A percentile compares a stretch with the other conserved stretches of the same genome.
Evolutionary conservation across 2,113 vertebrate species (phyloP).

Genomic region (Furnarius figulus): DNA sequence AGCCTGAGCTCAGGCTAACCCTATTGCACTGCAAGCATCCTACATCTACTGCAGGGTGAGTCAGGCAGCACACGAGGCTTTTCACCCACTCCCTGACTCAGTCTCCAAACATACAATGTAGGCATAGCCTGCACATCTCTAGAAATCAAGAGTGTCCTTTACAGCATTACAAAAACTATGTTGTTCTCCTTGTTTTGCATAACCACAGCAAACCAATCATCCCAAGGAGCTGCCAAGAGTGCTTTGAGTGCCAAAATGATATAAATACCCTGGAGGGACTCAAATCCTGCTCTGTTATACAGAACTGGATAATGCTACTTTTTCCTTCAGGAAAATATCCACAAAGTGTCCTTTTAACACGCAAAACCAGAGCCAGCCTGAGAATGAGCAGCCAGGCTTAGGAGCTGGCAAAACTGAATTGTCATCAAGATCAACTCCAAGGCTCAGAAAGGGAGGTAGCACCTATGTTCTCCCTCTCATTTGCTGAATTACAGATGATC

Average conservation of each 20-base stretch:
- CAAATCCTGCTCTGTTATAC: neutral
- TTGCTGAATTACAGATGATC: slow-evolving; percentile 20
- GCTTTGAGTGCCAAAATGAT: neutral
- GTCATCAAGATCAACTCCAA: neutral
- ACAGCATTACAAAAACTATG: neutral
- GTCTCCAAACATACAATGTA: neutral
- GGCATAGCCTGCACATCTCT: neutral
- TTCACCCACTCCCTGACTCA: neutral
- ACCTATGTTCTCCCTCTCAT: neutral
- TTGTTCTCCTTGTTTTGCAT: neutral
- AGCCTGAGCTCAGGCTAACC: neutral
- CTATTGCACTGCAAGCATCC: neutral
- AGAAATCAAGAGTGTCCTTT: neutral
- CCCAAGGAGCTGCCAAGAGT: neutral
- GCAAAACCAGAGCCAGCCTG: neutral
- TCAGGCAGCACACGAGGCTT: neutral
- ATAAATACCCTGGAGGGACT: neutral
- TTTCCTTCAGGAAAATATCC: neutral
- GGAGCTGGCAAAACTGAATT: neutral
- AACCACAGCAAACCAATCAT: neutral
- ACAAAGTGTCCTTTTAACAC: neutral
- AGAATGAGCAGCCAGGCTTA: neutral
- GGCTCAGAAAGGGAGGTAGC: neutral
- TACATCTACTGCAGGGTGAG: neutral
- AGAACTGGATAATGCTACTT: neutral